These are phyloP conservation scores for Sinocyclocheilus anophthalmus DNA, from an alignment of 2,113 vertebrate genomes.

Conservation along the genomic window DNA sequence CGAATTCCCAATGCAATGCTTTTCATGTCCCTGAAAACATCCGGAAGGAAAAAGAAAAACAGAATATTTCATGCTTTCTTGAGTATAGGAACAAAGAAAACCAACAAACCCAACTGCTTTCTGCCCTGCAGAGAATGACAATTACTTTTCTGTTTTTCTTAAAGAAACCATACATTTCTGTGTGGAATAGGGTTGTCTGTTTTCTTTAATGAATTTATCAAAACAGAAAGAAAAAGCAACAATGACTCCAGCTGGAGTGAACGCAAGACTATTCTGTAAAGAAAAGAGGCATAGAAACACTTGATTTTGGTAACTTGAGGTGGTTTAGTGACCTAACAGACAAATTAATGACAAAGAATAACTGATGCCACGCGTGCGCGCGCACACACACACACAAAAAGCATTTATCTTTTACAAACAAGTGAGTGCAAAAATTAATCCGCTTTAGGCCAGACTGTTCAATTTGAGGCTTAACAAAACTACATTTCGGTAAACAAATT, in stretches of 20 bases:
- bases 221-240: constrained; percentile 38
- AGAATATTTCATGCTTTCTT: constrained; percentile 68
- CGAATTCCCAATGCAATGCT: constrained; percentile 61
- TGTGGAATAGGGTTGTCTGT: constrained; percentile 24
- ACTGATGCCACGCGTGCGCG: constrained; percentile 53
- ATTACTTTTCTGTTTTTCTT: constrained; percentile 44
- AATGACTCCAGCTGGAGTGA: constrained; percentile 50
- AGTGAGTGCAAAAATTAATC: constrained; percentile 23
- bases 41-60: constrained; percentile 54
- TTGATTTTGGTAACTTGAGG: constrained; percentile 32
- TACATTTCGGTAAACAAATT: constrained; percentile 31
- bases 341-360: constrained; percentile 29
- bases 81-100: constrained; percentile 53
- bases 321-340: constrained; percentile 27
- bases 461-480: constrained; percentile 29
- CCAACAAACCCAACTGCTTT: constrained; percentile 54
- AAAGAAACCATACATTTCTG: constrained; percentile 48
- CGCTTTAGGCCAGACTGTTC: not conserved
- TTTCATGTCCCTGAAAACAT: constrained; percentile 64
- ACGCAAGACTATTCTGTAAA: constrained; percentile 29
- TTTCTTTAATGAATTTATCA: constrained; percentile 41
- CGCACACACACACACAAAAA: not conserved
- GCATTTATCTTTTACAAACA: constrained; percentile 35
- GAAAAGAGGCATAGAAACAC: constrained; percentile 33
- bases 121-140: constrained; percentile 65